These are phyloP conservation scores for Lagopus muta DNA, from an alignment of 2,113 vertebrate species.

Conservation along the genomic window DNA sequence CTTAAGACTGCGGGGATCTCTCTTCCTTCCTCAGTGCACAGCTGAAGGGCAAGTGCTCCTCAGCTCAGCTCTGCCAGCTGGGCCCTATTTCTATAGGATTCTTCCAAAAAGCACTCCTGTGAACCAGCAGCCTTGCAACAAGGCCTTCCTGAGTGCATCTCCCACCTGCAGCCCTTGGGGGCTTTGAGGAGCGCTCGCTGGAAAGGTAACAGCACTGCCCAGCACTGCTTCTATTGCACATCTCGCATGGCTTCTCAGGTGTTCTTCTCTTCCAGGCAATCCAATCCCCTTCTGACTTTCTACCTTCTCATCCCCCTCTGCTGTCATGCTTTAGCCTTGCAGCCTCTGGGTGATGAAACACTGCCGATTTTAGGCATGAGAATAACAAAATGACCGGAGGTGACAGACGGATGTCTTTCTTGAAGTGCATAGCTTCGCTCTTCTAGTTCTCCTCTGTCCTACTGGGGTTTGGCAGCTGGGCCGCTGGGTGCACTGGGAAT, in stretches of 20 bases:
- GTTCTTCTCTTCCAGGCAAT: constrained; percentile 12
- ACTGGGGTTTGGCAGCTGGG: background rate
- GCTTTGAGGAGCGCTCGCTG: background rate
- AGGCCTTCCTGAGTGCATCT: background rate
- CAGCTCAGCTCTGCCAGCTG: background rate
- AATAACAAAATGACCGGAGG: background rate
- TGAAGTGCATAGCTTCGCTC: background rate
- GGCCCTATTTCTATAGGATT: background rate
- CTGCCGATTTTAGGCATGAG: background rate
- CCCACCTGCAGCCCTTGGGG: background rate
- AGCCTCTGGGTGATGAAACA: background rate
- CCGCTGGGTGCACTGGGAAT: background rate
- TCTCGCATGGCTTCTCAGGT: background rate
- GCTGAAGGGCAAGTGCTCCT: background rate
- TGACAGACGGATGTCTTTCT: background rate
- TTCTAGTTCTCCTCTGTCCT: background rate
- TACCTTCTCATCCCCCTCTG: background rate
- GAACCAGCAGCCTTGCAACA: fast-evolving
- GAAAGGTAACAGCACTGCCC: constrained; percentile 41
- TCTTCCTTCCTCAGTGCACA: background rate
- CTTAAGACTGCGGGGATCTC: background rate
- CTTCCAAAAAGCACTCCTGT: background rate
- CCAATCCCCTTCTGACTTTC: background rate
- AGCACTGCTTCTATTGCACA: background rate
- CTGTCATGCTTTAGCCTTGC: background rate